Base-by-base conservation (phyloP, 1,140 invertebrate species). In the Drosophila bipectinata region DNA sequence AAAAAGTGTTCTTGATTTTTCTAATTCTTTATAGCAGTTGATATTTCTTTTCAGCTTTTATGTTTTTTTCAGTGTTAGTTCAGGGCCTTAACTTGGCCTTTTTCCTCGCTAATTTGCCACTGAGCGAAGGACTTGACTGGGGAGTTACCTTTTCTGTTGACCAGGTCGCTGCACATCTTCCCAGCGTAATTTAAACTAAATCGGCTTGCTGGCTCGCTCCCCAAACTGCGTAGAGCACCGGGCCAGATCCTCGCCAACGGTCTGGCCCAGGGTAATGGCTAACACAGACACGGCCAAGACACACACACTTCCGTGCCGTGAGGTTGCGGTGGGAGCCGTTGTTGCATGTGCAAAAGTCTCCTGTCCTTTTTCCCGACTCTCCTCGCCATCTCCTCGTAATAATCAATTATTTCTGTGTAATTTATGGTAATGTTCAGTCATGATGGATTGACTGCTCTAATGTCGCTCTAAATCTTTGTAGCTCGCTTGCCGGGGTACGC, bases 371-470 rank as follows among this genome's bases (percentile, higher is more conserved):
- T 75, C 59, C 67, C 61, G 64, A 74, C 79, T 73, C 60, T 81
- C 72, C 49, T 21, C 58, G 68, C 74, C 69, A 74, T 82, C 82
- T 78, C 64, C 82, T 91, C 90, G 90, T 91, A 91, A 91, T 91
- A 91, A 91, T 91, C 90, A 91, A 91, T 91, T 91, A 91, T 91
- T 91, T 91, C 90, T 91, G 88, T 91, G 90, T 91, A 91, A 91
- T 91, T 91, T 91, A 91, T 91, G 90, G 90, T 91, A 91, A 91
- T 91, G 90, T 91, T 91, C 88, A 85, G 84, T 82, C 90, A 91
- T 91, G 90, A 91, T 91, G 90, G 90, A 91, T 91, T 91, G 90
- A 91, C 90, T 91, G 90, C 90, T 91, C 90, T 91, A 91, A 91
- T 91, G 90, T 91, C 90, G 90, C 88, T 91, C 90, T 91, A 91